Percentiles rank a stretch among this genome's conserved stretches.
Evolutionary conservation across 2,797 vertebrate genomes (phyloP).

Genomic region (Urocyon cinereoargenteus): DNA sequence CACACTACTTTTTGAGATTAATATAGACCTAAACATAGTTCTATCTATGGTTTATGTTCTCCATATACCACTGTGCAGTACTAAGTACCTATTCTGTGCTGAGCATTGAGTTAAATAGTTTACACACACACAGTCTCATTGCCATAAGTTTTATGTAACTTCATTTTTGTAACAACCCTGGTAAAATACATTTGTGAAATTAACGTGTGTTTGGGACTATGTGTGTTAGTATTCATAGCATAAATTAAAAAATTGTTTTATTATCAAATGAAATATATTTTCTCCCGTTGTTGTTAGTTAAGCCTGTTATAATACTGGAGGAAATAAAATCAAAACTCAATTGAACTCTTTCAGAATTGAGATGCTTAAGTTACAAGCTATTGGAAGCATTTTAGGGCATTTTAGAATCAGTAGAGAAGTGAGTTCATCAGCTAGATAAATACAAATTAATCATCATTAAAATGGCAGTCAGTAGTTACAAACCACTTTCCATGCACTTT

Average conservation of each 20-base stretch:
- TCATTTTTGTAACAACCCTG: not conserved
- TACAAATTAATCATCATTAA: not conserved
- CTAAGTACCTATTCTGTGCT: not conserved
- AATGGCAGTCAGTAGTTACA: not conserved
- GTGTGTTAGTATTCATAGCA: not conserved
- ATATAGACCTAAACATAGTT: not conserved
- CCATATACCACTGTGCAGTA: not conserved
- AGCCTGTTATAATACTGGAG: not conserved
- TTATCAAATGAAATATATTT: not conserved
- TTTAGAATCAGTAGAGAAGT: not conserved
- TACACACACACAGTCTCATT: not conserved
- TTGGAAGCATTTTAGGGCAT: not conserved
- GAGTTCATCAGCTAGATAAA: not conserved
- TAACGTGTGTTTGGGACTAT: not conserved
- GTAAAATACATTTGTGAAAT: not conserved
- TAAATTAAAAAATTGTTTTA: not conserved
- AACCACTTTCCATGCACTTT: not conserved
- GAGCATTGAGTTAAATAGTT: not conserved
- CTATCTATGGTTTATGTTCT: not conserved
- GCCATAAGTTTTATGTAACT: not conserved
- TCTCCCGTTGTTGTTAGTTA: not conserved
- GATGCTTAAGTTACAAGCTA: not conserved
- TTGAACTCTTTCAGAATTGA: not conserved
- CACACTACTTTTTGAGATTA: not conserved
- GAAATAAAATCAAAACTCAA: not conserved